phyloP scores from a whole-genome alignment of 2,113 vertebrate genomes.

The Scortum barcoo region DNA sequence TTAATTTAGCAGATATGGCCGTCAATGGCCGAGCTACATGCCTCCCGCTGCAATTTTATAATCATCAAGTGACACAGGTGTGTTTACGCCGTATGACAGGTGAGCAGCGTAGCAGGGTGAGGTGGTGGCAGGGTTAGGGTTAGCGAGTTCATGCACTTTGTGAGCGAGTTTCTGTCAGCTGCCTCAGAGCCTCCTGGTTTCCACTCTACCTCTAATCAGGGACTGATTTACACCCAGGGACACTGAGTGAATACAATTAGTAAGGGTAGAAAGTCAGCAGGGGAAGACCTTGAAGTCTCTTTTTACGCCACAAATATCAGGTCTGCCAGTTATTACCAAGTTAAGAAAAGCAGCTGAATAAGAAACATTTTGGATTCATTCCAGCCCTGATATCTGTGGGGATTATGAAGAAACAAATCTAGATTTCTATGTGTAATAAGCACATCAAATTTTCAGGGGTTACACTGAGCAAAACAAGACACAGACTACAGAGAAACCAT shows the following conservation, averaged over 20 bases:
- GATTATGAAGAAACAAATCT: background rate
- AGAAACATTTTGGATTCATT: constrained; percentile 8
- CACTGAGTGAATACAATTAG: constrained; percentile 62
- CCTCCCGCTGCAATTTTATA: background rate
- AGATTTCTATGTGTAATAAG: background rate
- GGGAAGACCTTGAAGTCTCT: constrained; percentile 25
- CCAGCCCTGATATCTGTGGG: background rate
- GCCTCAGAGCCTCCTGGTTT: constrained; percentile 29
- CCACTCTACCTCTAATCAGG: constrained; percentile 49
- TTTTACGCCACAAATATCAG: constrained; percentile 24
- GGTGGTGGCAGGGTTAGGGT: background rate
- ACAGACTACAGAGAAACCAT: background rate
- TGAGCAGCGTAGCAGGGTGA: no score
- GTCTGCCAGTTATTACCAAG: constrained; percentile 10
- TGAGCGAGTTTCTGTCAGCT: constrained; percentile 25
- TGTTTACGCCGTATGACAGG: background rate
- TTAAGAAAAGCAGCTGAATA: background rate
- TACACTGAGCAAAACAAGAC: background rate
- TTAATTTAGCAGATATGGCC: background rate
- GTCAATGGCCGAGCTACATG: background rate
- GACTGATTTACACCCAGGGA: constrained; percentile 47
- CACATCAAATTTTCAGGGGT: background rate
- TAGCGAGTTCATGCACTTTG: constrained; percentile 6
- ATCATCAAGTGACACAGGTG: background rate
- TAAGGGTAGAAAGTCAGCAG: constrained; percentile 35